Evolutionary conservation across 2,797 vertebrate genomes (phyloP).

Genomic region (Myotis pilosus): DNA sequence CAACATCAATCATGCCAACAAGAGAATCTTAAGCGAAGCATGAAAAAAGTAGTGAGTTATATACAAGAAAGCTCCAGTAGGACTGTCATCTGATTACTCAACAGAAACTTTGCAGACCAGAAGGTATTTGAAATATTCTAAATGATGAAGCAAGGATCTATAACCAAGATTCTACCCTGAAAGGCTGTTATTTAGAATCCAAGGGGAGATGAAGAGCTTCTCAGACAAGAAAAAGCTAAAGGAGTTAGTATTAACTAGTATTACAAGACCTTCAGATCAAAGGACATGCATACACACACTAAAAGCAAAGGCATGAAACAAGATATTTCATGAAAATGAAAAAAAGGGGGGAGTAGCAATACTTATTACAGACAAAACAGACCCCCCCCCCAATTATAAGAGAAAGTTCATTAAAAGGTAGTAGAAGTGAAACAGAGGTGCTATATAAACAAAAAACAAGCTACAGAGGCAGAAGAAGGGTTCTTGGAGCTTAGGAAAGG

Average conservation of each 20-base stretch:
- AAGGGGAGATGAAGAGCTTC: background rate
- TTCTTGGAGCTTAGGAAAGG: too few species aligned
- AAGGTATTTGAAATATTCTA: background rate
- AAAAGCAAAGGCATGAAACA: too few species aligned
- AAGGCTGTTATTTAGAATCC: background rate
- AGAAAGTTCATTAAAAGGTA: too few species aligned
- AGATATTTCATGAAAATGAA: too few species aligned
- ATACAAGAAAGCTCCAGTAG: background rate
- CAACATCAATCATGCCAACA: background rate
- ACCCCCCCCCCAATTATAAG: too few species aligned
- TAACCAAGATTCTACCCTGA: background rate
- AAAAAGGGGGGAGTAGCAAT: too few species aligned
- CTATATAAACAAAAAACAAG: too few species aligned
- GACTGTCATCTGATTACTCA: background rate
- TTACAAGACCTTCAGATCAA: background rate
- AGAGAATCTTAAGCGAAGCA: background rate
- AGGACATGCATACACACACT: too few species aligned
- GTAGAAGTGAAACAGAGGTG: too few species aligned
- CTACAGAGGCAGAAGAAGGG: too few species aligned
- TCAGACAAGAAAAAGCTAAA: background rate
- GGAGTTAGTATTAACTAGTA: background rate
- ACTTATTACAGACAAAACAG: too few species aligned
- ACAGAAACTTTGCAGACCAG: background rate
- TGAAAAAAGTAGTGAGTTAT: background rate
- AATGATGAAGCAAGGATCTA: background rate